phyloP scores from a whole-genome alignment of 2,113 vertebrate species.

The Triplophysa rosa region DNA sequence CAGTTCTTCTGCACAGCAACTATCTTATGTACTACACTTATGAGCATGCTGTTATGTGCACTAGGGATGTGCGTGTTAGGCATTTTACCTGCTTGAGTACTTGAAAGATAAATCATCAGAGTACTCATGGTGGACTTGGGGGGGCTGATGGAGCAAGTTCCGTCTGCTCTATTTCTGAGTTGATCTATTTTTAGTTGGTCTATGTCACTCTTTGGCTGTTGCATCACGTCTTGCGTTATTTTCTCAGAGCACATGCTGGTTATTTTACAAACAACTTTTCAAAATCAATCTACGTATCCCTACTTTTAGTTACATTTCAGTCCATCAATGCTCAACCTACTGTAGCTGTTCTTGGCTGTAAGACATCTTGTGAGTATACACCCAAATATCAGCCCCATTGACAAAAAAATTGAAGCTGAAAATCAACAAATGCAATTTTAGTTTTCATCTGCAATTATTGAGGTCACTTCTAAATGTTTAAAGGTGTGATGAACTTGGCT shows the following conservation, averaged over 20 bases:
- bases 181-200: background rate
- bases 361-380: no score
- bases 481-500: no score
- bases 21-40: conserved; percentile 4
- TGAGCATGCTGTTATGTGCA: conserved; percentile 16
- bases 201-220: background rate
- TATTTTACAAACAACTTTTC: no score
- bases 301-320: no score
- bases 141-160: background rate
- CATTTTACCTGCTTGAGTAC: background rate
- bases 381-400: no score
- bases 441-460: background rate
- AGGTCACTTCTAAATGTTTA: background rate
- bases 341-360: no score
- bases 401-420: no score
- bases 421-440: no score
- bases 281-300: no score
- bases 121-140: background rate
- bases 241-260: background rate
- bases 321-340: no score
- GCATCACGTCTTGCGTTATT: background rate
- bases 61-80: background rate
- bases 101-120: background rate
- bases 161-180: background rate
- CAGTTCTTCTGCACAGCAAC: background rate